Base-by-base conservation (phyloP, 2,113 vertebrate genomes). In the Mormoops blainvillei region DNA sequence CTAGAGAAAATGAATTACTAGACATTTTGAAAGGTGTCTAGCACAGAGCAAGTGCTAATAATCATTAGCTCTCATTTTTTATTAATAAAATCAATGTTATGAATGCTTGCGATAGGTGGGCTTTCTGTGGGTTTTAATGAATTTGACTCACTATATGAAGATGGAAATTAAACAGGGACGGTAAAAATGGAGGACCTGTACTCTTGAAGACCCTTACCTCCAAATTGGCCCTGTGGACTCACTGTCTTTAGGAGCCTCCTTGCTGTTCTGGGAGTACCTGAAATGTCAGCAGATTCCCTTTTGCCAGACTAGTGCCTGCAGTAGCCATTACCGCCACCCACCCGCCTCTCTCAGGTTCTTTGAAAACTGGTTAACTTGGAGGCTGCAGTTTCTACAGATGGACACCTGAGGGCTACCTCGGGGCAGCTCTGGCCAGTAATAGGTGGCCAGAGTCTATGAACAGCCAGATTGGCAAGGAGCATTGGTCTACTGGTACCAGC, bases 121-220 rank as follows among this genome's bases (percentile, higher is more conserved):
- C 28, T 26, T 80, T 65, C 19, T 43, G 18, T 80, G 24, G 28
- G 38, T 91, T 88, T 91, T 94, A 86, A 63, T 76, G 50, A 80
- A 89, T 89, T 92, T 68, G 45, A n/a, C 91, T 95, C 33, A 83
- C 22, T 83, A 56, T 43, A 74, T 54, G n/a, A 77, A 96, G 52
- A 45, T 73, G n/a, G 77, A 86, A 89, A 89, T 94, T 87, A 26
- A 74, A 67, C 7, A 86, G 36, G 28, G 41, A 22, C 26, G 43
- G 10, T 71, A 50, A 91, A 22, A 88, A 89, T 54, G 52, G 45
- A 87, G 45, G 22, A 93, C 28, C 38, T 52, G 28, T 76, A 4
- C 7, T 89, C 16, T 54, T 54, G n/a, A 63, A 65, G 26, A 56
- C 41, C 20, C 18, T n/a, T 87, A 87, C 38, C 24, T 83, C n/a